These are phyloP conservation scores for Mohoua ochrocephala DNA, from an alignment of 2,113 vertebrate genomes.

Conservation along the genomic window DNA sequence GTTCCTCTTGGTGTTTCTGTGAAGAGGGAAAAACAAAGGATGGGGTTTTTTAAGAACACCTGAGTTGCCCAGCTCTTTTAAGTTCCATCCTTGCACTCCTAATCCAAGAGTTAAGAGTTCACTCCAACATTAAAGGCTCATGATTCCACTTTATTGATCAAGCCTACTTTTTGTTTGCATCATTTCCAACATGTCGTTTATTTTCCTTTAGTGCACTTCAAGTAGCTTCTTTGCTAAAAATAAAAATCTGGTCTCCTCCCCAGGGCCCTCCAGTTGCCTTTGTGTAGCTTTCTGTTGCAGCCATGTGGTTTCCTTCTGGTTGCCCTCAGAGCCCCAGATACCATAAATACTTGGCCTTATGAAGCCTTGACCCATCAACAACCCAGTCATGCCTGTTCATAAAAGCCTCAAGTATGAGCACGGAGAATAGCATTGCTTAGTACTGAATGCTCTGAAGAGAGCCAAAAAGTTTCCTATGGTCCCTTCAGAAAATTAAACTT, in stretches of 20 bases:
- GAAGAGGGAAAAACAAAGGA: background rate
- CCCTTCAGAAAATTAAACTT: background rate
- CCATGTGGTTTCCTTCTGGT: slow-evolving; percentile 20
- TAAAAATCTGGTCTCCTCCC: background rate
- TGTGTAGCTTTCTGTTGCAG: background rate
- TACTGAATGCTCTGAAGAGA: background rate
- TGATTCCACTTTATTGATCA: background rate
- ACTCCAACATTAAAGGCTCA: background rate
- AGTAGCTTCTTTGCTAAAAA: slow-evolving; percentile 9
- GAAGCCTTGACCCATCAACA: background rate
- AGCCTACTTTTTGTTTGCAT: background rate
- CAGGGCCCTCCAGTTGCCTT: background rate
- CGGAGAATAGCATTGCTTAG: background rate
- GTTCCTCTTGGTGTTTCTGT: background rate
- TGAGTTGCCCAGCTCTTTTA: background rate
- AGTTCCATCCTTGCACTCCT: background rate
- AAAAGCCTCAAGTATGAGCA: background rate
- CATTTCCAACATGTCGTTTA: background rate
- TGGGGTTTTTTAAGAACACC: background rate
- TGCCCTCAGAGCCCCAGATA: background rate
- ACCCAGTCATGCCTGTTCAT: background rate
- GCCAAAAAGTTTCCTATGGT: background rate
- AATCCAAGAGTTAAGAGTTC: background rate
- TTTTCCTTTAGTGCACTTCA: background rate
- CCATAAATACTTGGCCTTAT: slow-evolving; percentile 5